phyloP scores from a whole-genome alignment of 1,140 invertebrate genomes.

The Liolophura sinensis region DNA sequence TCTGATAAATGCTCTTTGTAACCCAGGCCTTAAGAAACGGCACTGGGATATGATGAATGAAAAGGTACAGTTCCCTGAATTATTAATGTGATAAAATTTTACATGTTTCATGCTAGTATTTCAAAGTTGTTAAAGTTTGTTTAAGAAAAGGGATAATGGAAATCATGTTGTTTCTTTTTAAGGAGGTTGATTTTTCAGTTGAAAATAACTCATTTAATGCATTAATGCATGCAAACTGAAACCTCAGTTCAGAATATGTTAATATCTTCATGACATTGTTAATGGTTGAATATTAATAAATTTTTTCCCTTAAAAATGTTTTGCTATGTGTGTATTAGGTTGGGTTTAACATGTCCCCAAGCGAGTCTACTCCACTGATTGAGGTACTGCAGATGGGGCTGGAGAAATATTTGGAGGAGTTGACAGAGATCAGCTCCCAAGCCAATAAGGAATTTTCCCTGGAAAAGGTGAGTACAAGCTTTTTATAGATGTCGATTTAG shows the following conservation, averaged over 20 bases:
- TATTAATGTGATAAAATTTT: neutral
- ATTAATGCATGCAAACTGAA: too few relatives aligned
- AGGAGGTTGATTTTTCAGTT: constrained; percentile 5
- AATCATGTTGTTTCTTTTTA: neutral
- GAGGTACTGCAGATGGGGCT: constrained; percentile 87
- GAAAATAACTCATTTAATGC: too few relatives aligned
- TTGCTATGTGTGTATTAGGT: constrained; percentile 52
- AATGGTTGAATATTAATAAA: neutral
- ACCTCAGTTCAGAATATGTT: neutral
- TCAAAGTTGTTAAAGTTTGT: neutral
- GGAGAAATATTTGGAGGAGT: constrained; percentile 65
- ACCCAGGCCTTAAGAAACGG: constrained; percentile 57
- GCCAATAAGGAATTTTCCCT: constrained; percentile 60
- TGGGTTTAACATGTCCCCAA: constrained; percentile 70
- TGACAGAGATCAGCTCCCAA: constrained; percentile 53
- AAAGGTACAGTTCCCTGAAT: constrained; percentile 31
- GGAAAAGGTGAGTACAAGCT: constrained; percentile 46
- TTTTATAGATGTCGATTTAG: too few relatives aligned
- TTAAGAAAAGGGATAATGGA: neutral
- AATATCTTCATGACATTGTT: neutral
- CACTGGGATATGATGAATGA: constrained; percentile 60
- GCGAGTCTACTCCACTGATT: constrained; percentile 70
- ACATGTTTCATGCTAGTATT: neutral
- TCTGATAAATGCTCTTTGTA: constrained; percentile 56
- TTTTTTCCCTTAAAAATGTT: neutral